Base-by-base conservation (phyloP, 2,888 invertebrate genomes). In the Tinea trinotella region DNA sequence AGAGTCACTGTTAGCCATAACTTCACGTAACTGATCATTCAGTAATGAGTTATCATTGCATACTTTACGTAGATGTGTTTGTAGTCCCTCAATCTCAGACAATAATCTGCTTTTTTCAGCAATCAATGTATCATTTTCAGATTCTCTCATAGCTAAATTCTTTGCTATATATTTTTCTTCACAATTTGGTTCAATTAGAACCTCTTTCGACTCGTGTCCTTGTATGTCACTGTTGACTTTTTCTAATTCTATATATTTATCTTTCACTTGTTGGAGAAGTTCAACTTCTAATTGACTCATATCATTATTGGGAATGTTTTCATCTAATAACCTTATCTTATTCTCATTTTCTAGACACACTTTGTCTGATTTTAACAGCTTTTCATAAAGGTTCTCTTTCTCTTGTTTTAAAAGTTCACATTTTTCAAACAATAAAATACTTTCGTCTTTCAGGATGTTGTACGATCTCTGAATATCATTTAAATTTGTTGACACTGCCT, bases 21-120 rank as follows among this genome's bases (percentile, higher is more conserved):
- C 59, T 63, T 87, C 86, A 58, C 87, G 64, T 40, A 87, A 62
- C 59, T 77, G 84, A 60, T 87, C 85, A 67, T 84, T 87, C 52
- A 87, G 64, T 30, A 70, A 63, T 62, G 82, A 72, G 60, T 86
- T 86, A 68, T 86, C 85, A 65, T 84, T 86, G 1, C 86, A 86
- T 63, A 86, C 79, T 68, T 83, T 85, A 3, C 78, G 74, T 55
- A 87, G 67, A 62, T 86, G 81, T 44, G 74, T 71, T 68, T 86
- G 85, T 20, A 87, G 67, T 0, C 84, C 86, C 64, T 85, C 81
- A 58, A 87, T 76, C 61, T 86, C 84, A 4, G 84, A 82, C 34
- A 72, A 67, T 22, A 86, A 67, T 35, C 83, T 76, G 60, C 71
- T 71, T 59, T 83, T 84, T 65, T 86, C 82, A 59, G 81, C 78